Conservation (phyloP, 2,797 vertebrate species). For the Thalassophryne amazonica region DNA sequence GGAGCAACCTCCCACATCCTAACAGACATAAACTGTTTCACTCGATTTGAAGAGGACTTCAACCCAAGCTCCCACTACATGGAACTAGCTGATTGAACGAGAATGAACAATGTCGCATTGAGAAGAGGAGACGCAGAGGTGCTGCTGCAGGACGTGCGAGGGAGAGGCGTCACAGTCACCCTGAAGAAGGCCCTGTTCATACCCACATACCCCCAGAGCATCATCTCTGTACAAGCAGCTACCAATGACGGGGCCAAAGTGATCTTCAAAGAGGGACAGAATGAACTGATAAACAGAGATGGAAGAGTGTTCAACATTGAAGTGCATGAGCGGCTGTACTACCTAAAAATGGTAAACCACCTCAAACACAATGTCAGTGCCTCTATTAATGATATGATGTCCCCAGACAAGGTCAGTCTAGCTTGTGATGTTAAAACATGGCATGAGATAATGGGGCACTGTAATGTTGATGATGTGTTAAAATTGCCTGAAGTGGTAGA, state of each 20-base stretch:
- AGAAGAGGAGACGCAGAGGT: not conserved
- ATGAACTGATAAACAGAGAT: not conserved
- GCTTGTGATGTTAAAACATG: slow-evolving; percentile 22
- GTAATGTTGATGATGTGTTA: slow-evolving; percentile 23
- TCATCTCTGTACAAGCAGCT: slow-evolving; percentile 10
- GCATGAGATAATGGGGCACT: slow-evolving; percentile 26
- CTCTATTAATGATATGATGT: not conserved
- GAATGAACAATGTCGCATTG: not conserved
- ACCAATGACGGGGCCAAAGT: slow-evolving; percentile 13
- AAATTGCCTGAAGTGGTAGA: slow-evolving; percentile 6
- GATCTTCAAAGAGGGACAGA: slow-evolving; percentile 15
- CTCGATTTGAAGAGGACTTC: slow-evolving; percentile 4
- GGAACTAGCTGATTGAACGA: not conserved
- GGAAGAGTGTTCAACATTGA: not conserved
- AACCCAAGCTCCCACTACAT: not conserved
- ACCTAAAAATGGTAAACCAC: slow-evolving; percentile 3
- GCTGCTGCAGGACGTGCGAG: not conserved
- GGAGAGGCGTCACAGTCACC: not conserved
- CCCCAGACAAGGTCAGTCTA: slow-evolving; percentile 4
- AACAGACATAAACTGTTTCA: not conserved
- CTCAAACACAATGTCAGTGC: not conserved
- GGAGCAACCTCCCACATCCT: slow-evolving; percentile 36
- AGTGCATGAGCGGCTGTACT: no score
- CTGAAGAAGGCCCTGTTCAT: not conserved
- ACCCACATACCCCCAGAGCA: not conserved